Conservation (phyloP, 2,888 invertebrate genomes). For the Sphaerophoria rueppellii region DNA sequence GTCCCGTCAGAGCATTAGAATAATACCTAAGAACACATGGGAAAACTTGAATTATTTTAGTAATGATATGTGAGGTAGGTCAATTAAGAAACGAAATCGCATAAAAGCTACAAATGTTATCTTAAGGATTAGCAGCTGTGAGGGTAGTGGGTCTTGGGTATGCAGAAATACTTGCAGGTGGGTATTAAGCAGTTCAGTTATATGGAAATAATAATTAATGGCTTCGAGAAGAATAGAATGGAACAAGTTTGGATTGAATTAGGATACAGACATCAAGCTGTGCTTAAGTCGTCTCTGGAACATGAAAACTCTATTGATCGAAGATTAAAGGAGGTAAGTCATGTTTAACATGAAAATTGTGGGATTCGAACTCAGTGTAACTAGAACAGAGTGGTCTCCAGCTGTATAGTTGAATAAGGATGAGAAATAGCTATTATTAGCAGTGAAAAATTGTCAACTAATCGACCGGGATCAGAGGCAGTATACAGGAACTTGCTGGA, state of each 20-base stretch:
- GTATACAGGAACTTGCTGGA: too few relatives aligned
- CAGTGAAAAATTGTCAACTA: too few relatives aligned
- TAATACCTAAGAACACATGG: neutral
- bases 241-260: neutral
- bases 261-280: neutral
- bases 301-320: too few relatives aligned
- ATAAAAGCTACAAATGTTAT: slow-evolving; percentile 26
- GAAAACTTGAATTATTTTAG: slow-evolving; percentile 26
- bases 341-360: too few relatives aligned
- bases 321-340: too few relatives aligned
- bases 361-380: too few relatives aligned
- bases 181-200: neutral
- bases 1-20: neutral
- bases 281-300: neutral
- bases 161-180: neutral
- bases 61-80: slow-evolving; percentile 18
- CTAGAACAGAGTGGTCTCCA: too few relatives aligned
- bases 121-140: slow-evolving; percentile 14
- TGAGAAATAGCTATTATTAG: too few relatives aligned
- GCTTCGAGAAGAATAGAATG: neutral
- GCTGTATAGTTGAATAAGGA: too few relatives aligned
- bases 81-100: slow-evolving; percentile 46
- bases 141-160: neutral
- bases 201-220: slow-evolving; percentile 6
- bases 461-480: too few relatives aligned